Base-by-base conservation (phyloP, 2,888 invertebrate genomes). In the Oasisia sp. region DNA sequence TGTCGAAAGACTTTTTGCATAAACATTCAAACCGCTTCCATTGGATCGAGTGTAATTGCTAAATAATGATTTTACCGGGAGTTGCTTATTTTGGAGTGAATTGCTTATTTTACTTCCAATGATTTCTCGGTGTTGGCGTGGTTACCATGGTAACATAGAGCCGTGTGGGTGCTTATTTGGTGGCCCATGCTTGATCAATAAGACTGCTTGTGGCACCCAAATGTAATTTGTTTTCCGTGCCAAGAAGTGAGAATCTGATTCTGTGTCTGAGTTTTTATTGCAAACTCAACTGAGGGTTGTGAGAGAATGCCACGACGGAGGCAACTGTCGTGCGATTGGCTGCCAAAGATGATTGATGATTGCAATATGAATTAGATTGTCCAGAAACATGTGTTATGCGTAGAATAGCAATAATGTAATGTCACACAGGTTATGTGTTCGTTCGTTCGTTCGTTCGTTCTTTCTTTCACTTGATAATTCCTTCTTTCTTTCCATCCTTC, bases 61-160 rank as follows among this genome's bases (percentile, higher is more conserved):
- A 74, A 27, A 74, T 19, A n/a, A 74, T n/a, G 27, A n/a, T 74
- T 74, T 74, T 74, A 74, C n/a, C 27, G 27, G 19, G 74, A 74
- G 27, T 74, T 74, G 74, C 74, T 74, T 74, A 74, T 74, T 74
- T 74, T 74, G 27, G 19, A 50, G 74, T 74, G 27, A 74, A 74
- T 74, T 74, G 74, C 74, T 74, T 74, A 74, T 74, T 74, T 74
- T 74, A 74, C 74, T 74, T 74, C 74, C 74, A 74, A 74, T n/a
- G 74, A 74, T 74, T 74, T 74, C 74, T 27, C n/a, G 27, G 74
- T 74, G 74, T 74, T 74, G 74, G 74, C 74, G 0, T 19, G 74
- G 74, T 74, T 74, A 19, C 74, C 74, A 74, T 74, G n/a, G 74
- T 74, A 74, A 74, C 74, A 74, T 74, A 74, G 19, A 19, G 74